These are phyloP conservation scores for Dermochelys coriacea DNA, from an alignment of 2,797 vertebrate genomes.

Conservation along the genomic window DNA sequence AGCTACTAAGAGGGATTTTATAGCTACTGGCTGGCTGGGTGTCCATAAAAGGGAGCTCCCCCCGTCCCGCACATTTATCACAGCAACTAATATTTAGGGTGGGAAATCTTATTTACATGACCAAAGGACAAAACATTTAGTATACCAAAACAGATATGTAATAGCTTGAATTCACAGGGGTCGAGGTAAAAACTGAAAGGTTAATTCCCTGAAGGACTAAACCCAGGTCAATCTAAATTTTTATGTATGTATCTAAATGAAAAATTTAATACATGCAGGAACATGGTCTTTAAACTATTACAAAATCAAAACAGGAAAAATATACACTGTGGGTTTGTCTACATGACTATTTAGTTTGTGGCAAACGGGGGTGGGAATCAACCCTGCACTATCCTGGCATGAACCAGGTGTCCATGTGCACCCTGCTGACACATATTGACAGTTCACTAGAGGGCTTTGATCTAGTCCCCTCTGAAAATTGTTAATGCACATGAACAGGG, in stretches of 20 bases:
- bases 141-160: neutral
- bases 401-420: neutral
- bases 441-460: neutral
- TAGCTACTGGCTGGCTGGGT: too few relatives aligned
- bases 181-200: conserved; percentile 55
- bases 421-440: neutral
- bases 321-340: neutral
- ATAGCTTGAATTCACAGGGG: conserved; percentile 43
- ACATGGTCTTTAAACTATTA: conserved; percentile 54
- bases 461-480: neutral
- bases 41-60: too few relatives aligned
- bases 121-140: neutral
- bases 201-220: conserved; percentile 54
- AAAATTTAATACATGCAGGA: conserved; percentile 47
- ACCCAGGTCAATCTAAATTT: conserved; percentile 47
- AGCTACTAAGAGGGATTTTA: too few relatives aligned
- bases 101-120: neutral
- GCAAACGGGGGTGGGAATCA: neutral
- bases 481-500: neutral
- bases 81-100: too few relatives aligned
- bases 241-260: conserved; percentile 57
- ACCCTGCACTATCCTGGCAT: neutral
- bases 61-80: too few relatives aligned
- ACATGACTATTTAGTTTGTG: neutral
- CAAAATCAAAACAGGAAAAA: conserved; percentile 50